Base-by-base conservation (phyloP, 2,113 vertebrate species). In the Lota lota region DNA sequence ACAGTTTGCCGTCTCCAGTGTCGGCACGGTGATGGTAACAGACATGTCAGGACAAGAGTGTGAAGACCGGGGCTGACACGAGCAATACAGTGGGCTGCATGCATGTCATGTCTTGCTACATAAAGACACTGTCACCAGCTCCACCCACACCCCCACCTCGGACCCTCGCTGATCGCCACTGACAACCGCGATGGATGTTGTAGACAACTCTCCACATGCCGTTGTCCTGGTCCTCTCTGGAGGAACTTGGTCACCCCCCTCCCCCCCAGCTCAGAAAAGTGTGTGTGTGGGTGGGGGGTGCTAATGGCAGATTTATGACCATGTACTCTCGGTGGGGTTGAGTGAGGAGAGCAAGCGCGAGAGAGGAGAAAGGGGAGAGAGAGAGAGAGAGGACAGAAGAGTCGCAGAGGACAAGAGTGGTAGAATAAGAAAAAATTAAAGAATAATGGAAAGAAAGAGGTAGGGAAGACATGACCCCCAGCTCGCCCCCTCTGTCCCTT, bases 141-240 rank as follows among this genome's bases (percentile, higher is more conserved):
- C 24, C 19, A 64, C 59, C 74, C 60, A 61, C 75, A 64, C 20
- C 8, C 15, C 20, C 58, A n/a, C 77, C 64, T 75, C 69, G 73
- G 76, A 33, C 28, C 85, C 64, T 72, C 66, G 20, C 66, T 76
- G 80, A 87, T 79, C 68, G 67, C 75, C 18, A 12, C 74, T 89
- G 88, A 89, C 90, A 90, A 76, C 73, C 64, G 63, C 74, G 83
- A 67, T 87, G 28, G 28, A 33, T 33, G 88, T 88, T 85, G 83
- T 76, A 77, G 72, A 82, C 83, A 82, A 81, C 88, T 86, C 86
- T 88, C 80, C 74, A 72, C 74, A 63, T 69, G 36, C 73, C 72
- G 72, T 79, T 85, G 81, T 87, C 79, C 79, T 24, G 78, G 28
- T 72, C 78, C 68, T 15, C 19, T n/a, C 28, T 33, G 28, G 28